Evolutionary conservation across 2,888 invertebrate genomes (phyloP).

Genomic region (Maniola hyperantus): DNA sequence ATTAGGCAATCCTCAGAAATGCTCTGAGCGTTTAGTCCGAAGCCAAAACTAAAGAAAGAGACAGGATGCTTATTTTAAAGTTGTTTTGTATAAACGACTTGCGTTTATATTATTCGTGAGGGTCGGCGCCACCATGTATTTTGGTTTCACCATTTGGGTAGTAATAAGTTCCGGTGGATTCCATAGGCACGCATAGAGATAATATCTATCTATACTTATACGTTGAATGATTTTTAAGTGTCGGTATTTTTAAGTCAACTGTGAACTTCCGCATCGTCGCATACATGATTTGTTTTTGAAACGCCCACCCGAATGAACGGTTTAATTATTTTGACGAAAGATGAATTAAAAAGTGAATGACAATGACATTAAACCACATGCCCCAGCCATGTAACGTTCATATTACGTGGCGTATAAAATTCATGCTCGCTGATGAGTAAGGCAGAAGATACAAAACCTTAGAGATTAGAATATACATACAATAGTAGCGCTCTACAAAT

Average conservation of each 20-base stretch:
- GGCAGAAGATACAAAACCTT: too few species aligned
- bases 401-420: too few species aligned
- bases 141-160: slow-evolving; percentile 26
- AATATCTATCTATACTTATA: slow-evolving; percentile 10
- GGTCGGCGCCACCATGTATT: slow-evolving; percentile 12
- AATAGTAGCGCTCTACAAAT: too few species aligned
- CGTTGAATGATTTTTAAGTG: slow-evolving; percentile 26
- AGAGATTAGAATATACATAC: too few species aligned
- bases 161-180: slow-evolving; percentile 40
- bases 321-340: slow-evolving; percentile 5
- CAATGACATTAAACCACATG: too few species aligned
- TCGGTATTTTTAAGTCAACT: slow-evolving; percentile 4
- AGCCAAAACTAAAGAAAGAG: too few species aligned
- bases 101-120: slow-evolving; percentile 22
- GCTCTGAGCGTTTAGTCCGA: too few species aligned
- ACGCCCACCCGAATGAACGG: background rate
- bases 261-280: background rate
- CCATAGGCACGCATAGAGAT: slow-evolving; percentile 25
- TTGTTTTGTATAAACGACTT: slow-evolving; percentile 21
- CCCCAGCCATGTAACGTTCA: too few species aligned
- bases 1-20: too few species aligned
- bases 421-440: too few species aligned
- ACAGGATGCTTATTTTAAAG: background rate
- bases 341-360: background rate
- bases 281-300: slow-evolving; percentile 1